A percentile compares a stretch with the other conserved stretches of the same genome.
Evolutionary conservation across 2,797 vertebrate species (phyloP).

Genomic region (Mycteria americana): DNA sequence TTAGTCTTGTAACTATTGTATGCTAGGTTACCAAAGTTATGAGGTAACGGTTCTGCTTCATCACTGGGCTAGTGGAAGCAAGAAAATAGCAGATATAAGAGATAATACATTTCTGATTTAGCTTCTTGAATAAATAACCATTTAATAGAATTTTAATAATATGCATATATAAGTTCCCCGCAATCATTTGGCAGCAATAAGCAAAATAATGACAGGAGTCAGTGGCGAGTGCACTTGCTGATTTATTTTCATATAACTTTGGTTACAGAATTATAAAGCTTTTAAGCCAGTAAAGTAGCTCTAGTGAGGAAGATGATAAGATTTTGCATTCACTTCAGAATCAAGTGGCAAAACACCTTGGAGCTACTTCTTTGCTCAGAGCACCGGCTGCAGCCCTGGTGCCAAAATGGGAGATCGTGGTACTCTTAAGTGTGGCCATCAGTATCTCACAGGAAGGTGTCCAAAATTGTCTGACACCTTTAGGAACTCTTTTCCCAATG

Average conservation of each 20-base stretch:
- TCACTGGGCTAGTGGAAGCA: not conserved
- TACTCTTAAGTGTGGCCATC: not conserved
- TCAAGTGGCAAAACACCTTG: not conserved
- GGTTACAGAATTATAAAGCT: not conserved
- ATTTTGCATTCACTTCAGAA: not conserved
- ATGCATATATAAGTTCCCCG: not conserved
- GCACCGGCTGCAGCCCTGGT: not conserved
- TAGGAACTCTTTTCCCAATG: not conserved
- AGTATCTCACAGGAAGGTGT: not conserved
- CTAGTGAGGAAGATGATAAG: not conserved
- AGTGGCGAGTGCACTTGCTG: not conserved
- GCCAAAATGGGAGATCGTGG: accelerated
- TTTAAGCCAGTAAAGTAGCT: not conserved
- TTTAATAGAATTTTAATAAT: conserved; percentile 19
- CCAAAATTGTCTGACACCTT: not conserved
- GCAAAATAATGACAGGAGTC: not conserved
- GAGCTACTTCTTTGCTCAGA: not conserved
- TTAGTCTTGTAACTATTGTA: not conserved
- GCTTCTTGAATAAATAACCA: not conserved
- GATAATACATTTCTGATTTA: not conserved
- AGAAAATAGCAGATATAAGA: not conserved
- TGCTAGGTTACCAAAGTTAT: not conserved
- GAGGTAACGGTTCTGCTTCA: not conserved
- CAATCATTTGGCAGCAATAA: not conserved
- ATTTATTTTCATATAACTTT: not conserved